Base-by-base conservation (phyloP, 1,140 invertebrate species). In the Phocides pigmalion region DNA sequence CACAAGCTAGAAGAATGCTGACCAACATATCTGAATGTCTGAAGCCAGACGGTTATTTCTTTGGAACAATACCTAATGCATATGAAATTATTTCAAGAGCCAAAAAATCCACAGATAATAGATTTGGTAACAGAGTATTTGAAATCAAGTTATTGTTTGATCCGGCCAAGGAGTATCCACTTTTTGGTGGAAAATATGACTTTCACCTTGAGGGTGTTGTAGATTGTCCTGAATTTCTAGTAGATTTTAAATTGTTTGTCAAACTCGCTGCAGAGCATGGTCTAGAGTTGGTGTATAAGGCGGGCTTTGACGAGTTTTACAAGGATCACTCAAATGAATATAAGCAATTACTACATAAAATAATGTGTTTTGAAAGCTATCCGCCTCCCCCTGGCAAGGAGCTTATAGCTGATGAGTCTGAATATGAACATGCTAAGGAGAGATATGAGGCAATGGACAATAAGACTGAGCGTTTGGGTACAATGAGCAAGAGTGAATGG, bases 201-300 rank as follows among this genome's bases (percentile, higher is more conserved):
- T 99, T 99, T 87, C 95, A 98, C 81, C 90, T 99, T 50, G 97
- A 99, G 82, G 98, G 97, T 39, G 97, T 98, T 11, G 98, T 99
- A 0, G 95, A 99, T 87, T 99, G 99, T 92, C 99, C 99, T 17
- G 99, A 99, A 88, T 99, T 99, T 93, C 92, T 99, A 20, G 98
- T 99, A 11, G 95, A 99, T 91, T 97, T 99, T 88, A 96, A 97
- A 17, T 93, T 95, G 3, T 93, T 99, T 58, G 92, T 95, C 67
- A 96, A 97, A 87, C 90, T 99, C 71, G 97, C 97, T 32, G 91
- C 94, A 50, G 96, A 97, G 70, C 95, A 94, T 93, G 96, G 95
- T 2, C 92, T 99, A 64, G 95, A 98, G 81, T 92, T 98, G 66
- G 84, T 97, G 0, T 94, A 93, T 49, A 94, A 94, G 72, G 93